Evolutionary conservation across 1,140 invertebrate genomes (phyloP).

Genomic region (Drosophila nannoptera): DNA sequence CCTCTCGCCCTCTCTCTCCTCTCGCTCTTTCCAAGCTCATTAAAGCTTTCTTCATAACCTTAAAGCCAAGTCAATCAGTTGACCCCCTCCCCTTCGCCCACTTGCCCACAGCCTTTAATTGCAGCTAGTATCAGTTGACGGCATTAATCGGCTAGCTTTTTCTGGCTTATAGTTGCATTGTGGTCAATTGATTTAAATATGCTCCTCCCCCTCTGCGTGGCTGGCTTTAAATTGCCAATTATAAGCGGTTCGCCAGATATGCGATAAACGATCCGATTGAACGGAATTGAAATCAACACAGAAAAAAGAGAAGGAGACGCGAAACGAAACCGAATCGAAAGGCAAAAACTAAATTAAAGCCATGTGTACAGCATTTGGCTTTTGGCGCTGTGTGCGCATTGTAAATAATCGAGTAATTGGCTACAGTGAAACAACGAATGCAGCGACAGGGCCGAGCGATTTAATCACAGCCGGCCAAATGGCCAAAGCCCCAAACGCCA

Average conservation of each 20-base stretch:
- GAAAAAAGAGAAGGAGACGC: conserved; percentile 32
- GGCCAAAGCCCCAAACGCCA: conserved; percentile 60
- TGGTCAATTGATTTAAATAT: conserved; percentile 68
- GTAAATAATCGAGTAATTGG: conserved; percentile 73
- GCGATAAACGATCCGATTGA: conserved; percentile 40
- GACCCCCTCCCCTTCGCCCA: background rate
- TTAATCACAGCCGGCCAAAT: conserved; percentile 53
- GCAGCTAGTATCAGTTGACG: conserved; percentile 10
- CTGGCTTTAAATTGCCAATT: conserved; percentile 71
- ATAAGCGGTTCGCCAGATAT: conserved; percentile 61
- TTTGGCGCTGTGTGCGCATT: conserved; percentile 32
- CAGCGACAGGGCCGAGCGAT: conserved; percentile 46
- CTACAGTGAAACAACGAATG: conserved; percentile 36
- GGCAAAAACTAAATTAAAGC: conserved; percentile 58
- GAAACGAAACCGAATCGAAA: background rate
- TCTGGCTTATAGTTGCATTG: conserved; percentile 14
- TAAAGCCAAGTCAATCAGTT: background rate
- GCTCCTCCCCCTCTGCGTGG: conserved; percentile 31
- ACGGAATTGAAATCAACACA: conserved; percentile 32
- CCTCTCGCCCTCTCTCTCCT: too few species aligned
- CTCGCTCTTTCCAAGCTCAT: background rate
- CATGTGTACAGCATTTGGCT: conserved; percentile 37
- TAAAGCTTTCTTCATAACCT: background rate
- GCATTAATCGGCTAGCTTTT: conserved; percentile 27
- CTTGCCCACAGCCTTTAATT: background rate